Evolutionary conservation across 2,113 vertebrate species (phyloP).

Genomic region (Todiramphus chloris): DNA sequence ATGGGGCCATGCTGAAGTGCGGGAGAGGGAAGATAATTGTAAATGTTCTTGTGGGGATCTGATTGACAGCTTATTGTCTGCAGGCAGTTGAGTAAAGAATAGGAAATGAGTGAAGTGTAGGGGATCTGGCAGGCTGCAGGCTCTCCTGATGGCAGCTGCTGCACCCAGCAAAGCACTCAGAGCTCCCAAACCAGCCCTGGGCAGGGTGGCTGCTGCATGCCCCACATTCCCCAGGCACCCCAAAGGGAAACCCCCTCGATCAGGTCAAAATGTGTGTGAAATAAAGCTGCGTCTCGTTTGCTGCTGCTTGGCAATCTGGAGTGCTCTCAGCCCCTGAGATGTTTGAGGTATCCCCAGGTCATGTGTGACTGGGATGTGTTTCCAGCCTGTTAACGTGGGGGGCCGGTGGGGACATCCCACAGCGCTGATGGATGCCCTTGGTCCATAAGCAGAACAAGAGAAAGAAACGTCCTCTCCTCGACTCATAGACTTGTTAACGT

Average conservation of each 20-base stretch:
- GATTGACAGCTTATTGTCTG: constrained; percentile 60
- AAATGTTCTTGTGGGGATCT: constrained; percentile 35
- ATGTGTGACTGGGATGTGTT: accelerated
- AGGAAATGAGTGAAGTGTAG: constrained; percentile 14
- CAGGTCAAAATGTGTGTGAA: accelerated
- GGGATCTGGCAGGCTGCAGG: constrained; percentile 31
- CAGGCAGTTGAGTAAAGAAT: constrained; percentile 29
- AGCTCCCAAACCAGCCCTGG: background rate
- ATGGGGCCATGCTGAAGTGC: background rate
- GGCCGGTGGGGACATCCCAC: background rate
- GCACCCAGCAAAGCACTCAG: background rate
- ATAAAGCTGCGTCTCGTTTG: background rate
- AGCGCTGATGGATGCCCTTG: background rate
- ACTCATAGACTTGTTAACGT: background rate
- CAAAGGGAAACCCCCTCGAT: background rate
- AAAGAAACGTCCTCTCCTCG: background rate
- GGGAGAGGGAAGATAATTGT: constrained; percentile 15
- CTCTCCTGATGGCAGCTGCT: background rate
- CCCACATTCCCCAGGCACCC: background rate
- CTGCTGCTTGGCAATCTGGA: background rate
- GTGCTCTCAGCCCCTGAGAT: accelerated
- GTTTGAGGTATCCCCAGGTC: background rate
- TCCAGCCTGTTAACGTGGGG: accelerated
- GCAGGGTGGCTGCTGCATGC: accelerated
- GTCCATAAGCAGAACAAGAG: background rate